Percentiles rank a stretch among this genome's conserved stretches.
phyloP scores from a whole-genome alignment of 2,888 invertebrate genomes.

The Apantesis nais region DNA sequence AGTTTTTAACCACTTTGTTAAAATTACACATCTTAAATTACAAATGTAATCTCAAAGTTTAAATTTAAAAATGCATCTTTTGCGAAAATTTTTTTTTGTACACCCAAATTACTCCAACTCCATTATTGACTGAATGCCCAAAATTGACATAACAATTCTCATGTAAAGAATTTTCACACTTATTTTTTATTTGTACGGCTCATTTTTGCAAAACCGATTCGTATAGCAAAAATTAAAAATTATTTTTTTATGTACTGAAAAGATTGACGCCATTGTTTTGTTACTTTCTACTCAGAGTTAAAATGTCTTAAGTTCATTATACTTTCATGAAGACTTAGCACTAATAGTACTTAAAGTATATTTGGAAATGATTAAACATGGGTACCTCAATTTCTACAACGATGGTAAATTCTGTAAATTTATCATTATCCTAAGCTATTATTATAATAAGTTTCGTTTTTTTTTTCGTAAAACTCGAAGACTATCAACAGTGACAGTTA shows the following conservation, averaged over 20 bases:
- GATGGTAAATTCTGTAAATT: conserved; percentile 1
- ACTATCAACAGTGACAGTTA: not conserved
- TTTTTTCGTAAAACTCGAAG: conserved; percentile 3
- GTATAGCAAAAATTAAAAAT: not conserved
- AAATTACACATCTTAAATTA: not conserved
- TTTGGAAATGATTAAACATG: conserved; percentile 21
- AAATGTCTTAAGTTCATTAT: not conserved
- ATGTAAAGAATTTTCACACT: conserved; percentile 52
- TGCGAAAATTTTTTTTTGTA: conserved; percentile 22
- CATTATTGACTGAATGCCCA: conserved; percentile 74
- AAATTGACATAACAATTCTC: conserved; percentile 76
- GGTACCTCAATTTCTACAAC: conserved; percentile 7
- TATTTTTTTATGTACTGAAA: not conserved
- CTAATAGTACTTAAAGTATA: conserved; percentile 8
- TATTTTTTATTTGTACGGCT: conserved; percentile 19
- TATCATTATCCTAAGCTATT: not conserved
- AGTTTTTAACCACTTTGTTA: too few species aligned
- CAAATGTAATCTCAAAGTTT: not conserved
- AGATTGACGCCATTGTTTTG: not conserved
- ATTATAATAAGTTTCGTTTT: conserved; percentile 6
- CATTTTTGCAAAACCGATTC: not conserved
- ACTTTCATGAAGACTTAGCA: not conserved
- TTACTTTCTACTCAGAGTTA: not conserved
- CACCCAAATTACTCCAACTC: conserved; percentile 38
- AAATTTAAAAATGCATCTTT: not conserved